phyloP scores from a whole-genome alignment of 2,797 vertebrate species.

The Crenuchus spilurus region DNA sequence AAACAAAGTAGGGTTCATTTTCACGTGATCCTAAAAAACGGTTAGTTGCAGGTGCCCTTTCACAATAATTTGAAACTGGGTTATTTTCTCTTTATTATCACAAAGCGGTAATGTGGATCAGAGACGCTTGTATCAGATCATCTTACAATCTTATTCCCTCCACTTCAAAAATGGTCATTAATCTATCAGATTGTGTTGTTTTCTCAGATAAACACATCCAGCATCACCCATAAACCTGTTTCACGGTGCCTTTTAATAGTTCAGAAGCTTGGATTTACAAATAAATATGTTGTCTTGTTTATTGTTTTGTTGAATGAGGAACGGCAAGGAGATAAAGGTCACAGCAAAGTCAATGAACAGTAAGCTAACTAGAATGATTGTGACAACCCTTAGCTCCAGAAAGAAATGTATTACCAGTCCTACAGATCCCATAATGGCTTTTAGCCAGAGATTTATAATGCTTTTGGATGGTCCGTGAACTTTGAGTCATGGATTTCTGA shows the following conservation, averaged over 20 bases:
- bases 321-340: conserved; percentile 1
- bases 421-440: conserved; percentile 4
- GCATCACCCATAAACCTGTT: not conserved
- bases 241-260: not conserved
- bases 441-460: too few species aligned
- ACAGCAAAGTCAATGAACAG: not conserved
- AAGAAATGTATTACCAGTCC: not conserved
- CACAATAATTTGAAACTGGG: not conserved
- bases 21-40: not conserved
- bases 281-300: conserved; percentile 8
- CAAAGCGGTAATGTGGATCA: not conserved
- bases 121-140: not conserved
- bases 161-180: not conserved
- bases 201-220: not conserved
- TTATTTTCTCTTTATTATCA: not conserved
- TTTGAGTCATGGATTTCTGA: too few species aligned
- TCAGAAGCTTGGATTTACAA: not conserved
- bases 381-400: not conserved
- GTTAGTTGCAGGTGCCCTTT: not conserved
- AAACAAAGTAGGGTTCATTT: not conserved
- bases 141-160: not conserved
- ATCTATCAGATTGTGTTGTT: not conserved
- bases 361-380: not conserved
- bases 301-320: conserved; percentile 1
- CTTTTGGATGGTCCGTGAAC: too few species aligned